Conservation (phyloP, 1,140 invertebrate species). For the Meteorus sp. region DNA sequence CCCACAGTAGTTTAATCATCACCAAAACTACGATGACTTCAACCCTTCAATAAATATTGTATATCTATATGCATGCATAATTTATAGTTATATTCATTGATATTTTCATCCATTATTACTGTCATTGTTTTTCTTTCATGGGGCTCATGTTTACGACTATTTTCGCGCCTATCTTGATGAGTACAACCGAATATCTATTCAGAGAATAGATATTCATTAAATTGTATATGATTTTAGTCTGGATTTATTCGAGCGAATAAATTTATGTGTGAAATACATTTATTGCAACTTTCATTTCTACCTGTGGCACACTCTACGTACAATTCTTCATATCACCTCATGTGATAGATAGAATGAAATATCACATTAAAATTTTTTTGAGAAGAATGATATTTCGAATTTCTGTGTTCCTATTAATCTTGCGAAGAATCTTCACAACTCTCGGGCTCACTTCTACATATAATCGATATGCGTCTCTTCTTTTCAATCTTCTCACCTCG, state of each 20-base stretch:
- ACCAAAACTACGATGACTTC: too few species aligned
- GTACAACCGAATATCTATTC: background rate
- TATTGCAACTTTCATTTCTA: background rate
- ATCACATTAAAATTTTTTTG: too few species aligned
- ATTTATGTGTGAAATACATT: conserved; percentile 26
- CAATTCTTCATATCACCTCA: too few species aligned
- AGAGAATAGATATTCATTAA: background rate
- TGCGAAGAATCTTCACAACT: background rate
- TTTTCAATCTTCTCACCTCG: conserved; percentile 66
- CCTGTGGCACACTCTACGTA: background rate
- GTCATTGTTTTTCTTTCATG: background rate
- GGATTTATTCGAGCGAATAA: conserved; percentile 23
- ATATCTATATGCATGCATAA: too few species aligned
- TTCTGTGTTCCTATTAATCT: too few species aligned
- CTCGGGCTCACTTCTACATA: conserved; percentile 82
- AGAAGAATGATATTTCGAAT: too few species aligned
- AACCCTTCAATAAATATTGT: too few species aligned
- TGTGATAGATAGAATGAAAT: background rate
- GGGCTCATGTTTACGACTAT: too few species aligned
- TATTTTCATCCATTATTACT: too few species aligned
- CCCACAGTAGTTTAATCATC: conserved; percentile 38
- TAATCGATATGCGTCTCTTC: conserved; percentile 83
- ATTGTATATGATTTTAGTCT: conserved; percentile 20
- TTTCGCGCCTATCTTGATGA: background rate
- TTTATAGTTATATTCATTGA: too few species aligned